phyloP scores from a whole-genome alignment of 2,888 invertebrate genomes.

The Microctonus aethiopoides region DNA sequence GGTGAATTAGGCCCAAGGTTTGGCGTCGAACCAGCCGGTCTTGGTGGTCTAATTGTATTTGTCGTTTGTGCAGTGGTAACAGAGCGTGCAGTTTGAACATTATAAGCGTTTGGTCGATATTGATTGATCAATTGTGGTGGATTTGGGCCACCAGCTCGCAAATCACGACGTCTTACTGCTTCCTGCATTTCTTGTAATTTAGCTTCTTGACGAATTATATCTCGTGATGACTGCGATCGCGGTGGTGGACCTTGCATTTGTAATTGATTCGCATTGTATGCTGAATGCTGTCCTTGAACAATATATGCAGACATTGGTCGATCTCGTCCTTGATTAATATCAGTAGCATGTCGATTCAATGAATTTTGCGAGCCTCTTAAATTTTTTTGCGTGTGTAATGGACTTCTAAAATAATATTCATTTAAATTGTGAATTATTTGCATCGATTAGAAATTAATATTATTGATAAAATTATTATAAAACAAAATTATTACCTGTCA shows the following conservation, averaged over 20 bases:
- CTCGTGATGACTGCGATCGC: slow-evolving; percentile 68
- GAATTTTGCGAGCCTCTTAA: slow-evolving; percentile 73
- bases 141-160: slow-evolving; percentile 57
- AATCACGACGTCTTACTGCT: slow-evolving; percentile 74
- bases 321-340: slow-evolving; percentile 61
- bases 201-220: slow-evolving; percentile 71
- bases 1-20: slow-evolving; percentile 56
- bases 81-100: slow-evolving; percentile 44
- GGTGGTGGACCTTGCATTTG: slow-evolving; percentile 58
- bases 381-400: slow-evolving; percentile 61
- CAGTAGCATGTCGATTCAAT: slow-evolving; percentile 70
- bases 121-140: slow-evolving; percentile 49
- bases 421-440: neutral
- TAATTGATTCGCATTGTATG: slow-evolving; percentile 50
- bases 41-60: slow-evolving; percentile 47
- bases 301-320: slow-evolving; percentile 73
- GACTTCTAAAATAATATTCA: slow-evolving; percentile 48
- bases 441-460: neutral
- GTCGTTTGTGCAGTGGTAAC: slow-evolving; percentile 53
- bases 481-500: slow-evolving; percentile 69
- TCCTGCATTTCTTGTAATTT: slow-evolving; percentile 86
- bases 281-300: slow-evolving; percentile 53
- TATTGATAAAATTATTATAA: slow-evolving; percentile 52
- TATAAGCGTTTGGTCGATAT: slow-evolving; percentile 54
- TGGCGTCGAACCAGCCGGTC: slow-evolving; percentile 60